A percentile compares a stretch with the other conserved stretches of the same genome.
phyloP scores from a whole-genome alignment of 2,113 vertebrate species.

The Pithys albifrons region DNA sequence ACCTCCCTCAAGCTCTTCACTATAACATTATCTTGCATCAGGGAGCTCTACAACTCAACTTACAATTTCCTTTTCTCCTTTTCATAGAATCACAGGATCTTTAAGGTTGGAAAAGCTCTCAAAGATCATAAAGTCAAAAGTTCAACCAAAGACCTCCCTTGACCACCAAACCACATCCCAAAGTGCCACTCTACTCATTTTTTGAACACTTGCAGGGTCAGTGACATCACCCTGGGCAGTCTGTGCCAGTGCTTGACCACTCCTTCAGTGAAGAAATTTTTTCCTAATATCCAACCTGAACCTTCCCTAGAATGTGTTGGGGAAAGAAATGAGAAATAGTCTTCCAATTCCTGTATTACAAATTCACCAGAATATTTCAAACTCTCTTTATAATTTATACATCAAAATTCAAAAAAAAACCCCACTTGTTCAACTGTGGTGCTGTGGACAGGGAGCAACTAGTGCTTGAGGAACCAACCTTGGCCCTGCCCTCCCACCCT shows the following conservation, averaged over 20 bases:
- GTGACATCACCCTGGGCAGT: not conserved
- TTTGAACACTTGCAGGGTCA: not conserved
- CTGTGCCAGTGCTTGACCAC: not conserved
- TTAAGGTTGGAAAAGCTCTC: not conserved
- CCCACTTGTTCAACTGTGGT: not conserved
- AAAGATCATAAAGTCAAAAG: not conserved
- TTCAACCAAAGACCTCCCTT: not conserved
- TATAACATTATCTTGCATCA: not conserved
- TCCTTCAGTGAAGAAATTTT: not conserved
- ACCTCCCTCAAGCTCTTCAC: not conserved
- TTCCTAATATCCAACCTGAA: not conserved
- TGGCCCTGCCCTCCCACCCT: not conserved
- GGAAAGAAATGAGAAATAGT: not conserved
- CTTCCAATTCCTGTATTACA: not conserved
- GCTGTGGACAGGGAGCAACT: not conserved
- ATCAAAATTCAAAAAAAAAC: not conserved
- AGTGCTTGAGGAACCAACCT: not conserved
- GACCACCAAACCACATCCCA: not conserved
- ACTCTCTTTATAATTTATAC: not conserved
- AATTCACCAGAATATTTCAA: not conserved
- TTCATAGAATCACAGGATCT: not conserved
- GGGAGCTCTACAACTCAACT: not conserved
- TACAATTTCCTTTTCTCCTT: not conserved
- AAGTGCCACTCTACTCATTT: not conserved
- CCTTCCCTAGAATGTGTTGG: not conserved